Conservation (phyloP, 2,797 vertebrate genomes). For the Chaetodon trifasciatus region DNA sequence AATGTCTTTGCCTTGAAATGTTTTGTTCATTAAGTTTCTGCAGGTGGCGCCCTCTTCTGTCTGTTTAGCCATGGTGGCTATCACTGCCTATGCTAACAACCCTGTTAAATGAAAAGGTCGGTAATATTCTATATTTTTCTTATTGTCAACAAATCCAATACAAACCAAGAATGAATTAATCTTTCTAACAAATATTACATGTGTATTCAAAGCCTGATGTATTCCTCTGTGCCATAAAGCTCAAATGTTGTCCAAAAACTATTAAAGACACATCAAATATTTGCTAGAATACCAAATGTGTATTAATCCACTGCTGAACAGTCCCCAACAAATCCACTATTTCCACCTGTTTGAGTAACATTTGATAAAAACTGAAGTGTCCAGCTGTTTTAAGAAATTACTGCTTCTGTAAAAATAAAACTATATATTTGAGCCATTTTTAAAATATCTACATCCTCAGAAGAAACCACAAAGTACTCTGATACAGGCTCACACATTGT, state of each 20-base stretch:
- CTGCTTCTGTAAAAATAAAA: background rate
- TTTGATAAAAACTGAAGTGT: background rate
- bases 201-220: conserved; percentile 10
- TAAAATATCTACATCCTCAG: background rate
- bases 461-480: background rate
- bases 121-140: conserved; percentile 22
- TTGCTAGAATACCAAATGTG: background rate
- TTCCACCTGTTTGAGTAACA: background rate
- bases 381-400: background rate
- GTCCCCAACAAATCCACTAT: conserved; percentile 3
- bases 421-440: conserved; percentile 28
- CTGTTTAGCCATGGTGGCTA: conserved; percentile 20
- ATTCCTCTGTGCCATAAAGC: conserved; percentile 34
- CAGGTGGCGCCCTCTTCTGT: conserved; percentile 9
- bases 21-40: conserved; percentile 14
- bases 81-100: conserved; percentile 45
- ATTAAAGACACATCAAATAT: background rate
- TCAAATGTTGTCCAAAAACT: conserved; percentile 4
- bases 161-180: conserved; percentile 18
- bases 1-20: conserved; percentile 19
- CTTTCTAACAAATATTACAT: background rate
- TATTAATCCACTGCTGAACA: background rate
- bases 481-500: background rate
- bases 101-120: conserved; percentile 1
- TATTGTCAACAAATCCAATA: conserved; percentile 20